Base-by-base conservation (phyloP, 2,113 vertebrate species). In the Orycteropus afer region DNA sequence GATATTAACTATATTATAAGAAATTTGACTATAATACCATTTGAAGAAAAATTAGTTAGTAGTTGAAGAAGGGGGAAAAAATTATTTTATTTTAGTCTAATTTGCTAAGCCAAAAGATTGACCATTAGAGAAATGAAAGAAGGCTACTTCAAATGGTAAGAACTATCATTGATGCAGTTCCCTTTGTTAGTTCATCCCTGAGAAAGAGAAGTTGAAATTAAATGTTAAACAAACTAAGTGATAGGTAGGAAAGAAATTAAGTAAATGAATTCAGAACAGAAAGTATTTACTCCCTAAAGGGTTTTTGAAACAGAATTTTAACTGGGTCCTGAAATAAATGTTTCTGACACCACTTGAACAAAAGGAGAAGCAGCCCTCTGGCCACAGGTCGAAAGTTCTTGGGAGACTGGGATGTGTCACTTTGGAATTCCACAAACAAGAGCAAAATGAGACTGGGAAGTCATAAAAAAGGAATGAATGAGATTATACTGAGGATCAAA, bases 301-400 rank as follows among this genome's bases (percentile, higher is more conserved):
- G 67, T 61, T 94, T 95, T 95, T 93, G 73, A 96, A 95, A 81
- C 13, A 88, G 67, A 94, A 95, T 95, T 97, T 96, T 92, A 95
- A 91, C 88, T 89, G 61, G 86, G 49, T 86, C 78, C 90, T 90
- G 78, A 96, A 95, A 94, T 94, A 80, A 96, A 95, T 93, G 82
- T 87, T 87, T 93, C 82, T 95, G 88, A 94, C 78, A 86, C 71
- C 81, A 51, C 93, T 95, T 93, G 85, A 95, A 89, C 78, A 96
- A 89, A 92, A 80, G 29, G 53, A 67, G 7, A 88, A 79, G 40
- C 37, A 86, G 45, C 67, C 83, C 91, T 92, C 65, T 59, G 65
- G 88, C 73, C 71, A 85, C 23, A 67, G 65, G 90, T 32, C 0
- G 18, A 76, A 57, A 40, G 42, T 86, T 90, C 78, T 80, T 45